Base-by-base conservation (phyloP, 2,888 invertebrate genomes). In the Drosophila mayaguana region DNA sequence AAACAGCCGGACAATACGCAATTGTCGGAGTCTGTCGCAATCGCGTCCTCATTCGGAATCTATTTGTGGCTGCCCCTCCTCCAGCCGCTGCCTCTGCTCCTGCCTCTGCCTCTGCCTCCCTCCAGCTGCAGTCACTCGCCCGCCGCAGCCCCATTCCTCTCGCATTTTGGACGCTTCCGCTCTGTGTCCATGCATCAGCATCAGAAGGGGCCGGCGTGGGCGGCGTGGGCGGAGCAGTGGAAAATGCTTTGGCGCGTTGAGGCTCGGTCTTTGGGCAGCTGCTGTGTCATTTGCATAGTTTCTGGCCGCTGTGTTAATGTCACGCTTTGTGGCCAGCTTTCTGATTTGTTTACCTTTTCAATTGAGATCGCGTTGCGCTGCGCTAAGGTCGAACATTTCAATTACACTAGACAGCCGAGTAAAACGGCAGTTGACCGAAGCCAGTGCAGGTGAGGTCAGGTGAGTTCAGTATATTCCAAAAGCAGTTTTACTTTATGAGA, bases 81-180 rank as follows among this genome's bases (percentile, higher is more conserved):
- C 20, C 22, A 59, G 72, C 60, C 28, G 16, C 16, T 20, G 0
- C 16, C 2, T 16, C 22, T 38, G 9, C 34, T 12, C 18, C 3
- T 18, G 12, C 16, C 8, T 18, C 28, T 22, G 11, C 9, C 2
- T 9, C 32, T 11, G 2, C 7, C 36, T 16, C 16, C 2, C 20
- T 53, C 11, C 53, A 22, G 16, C 32, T 32, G 48, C 48, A 28
- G 8, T 11, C 28, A n/a, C 25, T 14, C 38, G 3, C 7, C 7
- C 43, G 43, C 14, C 40, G 11, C 32, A 16, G 25, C 34, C 12
- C 1, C 64, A 71, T 84, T 73, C 78, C 75, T 86, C 79, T 76
- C 77, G 77, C 69, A 79, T 85, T 90, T 78, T 82, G 79, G 78
- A 93, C 96, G 80, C 97, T 96, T 93, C 95, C 98, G 76, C 54